Evolutionary conservation across 2,113 vertebrate genomes (phyloP), one percentile per base, ranked within the genome.

Genomic region (Bambusicola thoracicus): DNA sequence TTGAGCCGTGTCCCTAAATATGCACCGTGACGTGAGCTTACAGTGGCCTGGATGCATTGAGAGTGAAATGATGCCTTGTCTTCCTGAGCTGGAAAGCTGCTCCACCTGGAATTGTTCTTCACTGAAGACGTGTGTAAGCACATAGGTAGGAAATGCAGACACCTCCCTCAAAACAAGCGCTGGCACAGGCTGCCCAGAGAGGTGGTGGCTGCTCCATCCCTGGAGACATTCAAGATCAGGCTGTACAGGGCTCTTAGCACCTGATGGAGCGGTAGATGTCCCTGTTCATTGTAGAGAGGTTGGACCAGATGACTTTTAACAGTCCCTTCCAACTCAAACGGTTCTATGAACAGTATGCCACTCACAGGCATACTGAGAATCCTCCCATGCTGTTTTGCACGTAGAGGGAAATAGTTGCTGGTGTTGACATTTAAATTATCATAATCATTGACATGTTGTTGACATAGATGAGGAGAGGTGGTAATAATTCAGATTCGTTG

Each of bases 371-470:
- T n/a, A 34, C 29, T 66, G 59, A 49, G 55, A 66, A 49, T 25
- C 25, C 41, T 76, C 30, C 40, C 15, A 27, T 62, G 27, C 44
- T 85, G 73, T 80, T 76, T 69, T 86, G 36, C 27, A 32, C 27
- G 34, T 87, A 67, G 62, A 90, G 62, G 76, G 40, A 91, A 91
- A 87, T 24, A 89, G 75, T 69, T 93, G 58, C 84, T n/a, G 3
- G 40, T 80, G 89, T 63, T 95, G 92, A 91, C 92, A 91, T 89
- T 96, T 94, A 82, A 92, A 95, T 96, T 85, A 63, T 91, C 36
- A 7, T 91, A 72, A 63, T 67, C 75, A 38, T 59, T 92, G 93
- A 67, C 7, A 43, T 62, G 36, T 66, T 88, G 73, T 81, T 87
- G 84, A 92, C 70, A 81, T 69, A 85, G 62, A 92, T 90, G 84